Conservation (phyloP, 2,797 vertebrate species). For the Chanos chanos region DNA sequence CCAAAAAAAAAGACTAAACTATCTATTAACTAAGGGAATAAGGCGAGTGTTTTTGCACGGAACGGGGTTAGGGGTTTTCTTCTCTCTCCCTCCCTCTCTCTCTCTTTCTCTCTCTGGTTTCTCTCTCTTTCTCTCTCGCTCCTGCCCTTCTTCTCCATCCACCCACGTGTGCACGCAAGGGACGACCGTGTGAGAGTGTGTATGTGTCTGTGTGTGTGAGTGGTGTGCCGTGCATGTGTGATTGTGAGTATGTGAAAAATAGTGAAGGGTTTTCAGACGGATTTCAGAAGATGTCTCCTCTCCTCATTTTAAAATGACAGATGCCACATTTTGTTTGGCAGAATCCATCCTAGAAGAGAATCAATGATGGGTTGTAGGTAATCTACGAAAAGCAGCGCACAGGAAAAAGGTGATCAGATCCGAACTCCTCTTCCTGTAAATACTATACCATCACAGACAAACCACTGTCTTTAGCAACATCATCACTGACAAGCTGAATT, state of each 20-base stretch:
- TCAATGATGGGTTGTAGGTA: background rate
- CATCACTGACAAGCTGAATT: no score
- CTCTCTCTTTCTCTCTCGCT: conserved; percentile 42
- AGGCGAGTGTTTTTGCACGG: conserved; percentile 58
- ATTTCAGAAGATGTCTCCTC: conserved; percentile 24
- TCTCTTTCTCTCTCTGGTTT: conserved; percentile 44
- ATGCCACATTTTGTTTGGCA: conserved; percentile 19
- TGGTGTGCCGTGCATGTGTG: conserved; percentile 42
- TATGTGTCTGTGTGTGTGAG: conserved; percentile 23
- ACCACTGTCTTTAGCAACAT: no score
- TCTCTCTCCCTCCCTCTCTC: conserved; percentile 55
- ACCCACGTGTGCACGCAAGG: conserved; percentile 68
- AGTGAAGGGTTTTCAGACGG: background rate
- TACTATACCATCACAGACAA: no score
- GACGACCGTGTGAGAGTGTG: conserved; percentile 53
- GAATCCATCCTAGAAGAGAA: conserved; percentile 1
- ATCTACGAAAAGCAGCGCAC: background rate
- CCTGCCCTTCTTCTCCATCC: conserved; percentile 72
- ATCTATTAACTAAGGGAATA: conserved; percentile 60
- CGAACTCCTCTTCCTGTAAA: no score
- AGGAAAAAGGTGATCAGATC: background rate
- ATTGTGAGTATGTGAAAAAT: conserved; percentile 20
- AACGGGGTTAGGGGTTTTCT: conserved; percentile 59
- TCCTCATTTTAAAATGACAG: conserved; percentile 9
- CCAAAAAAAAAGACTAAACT: conserved; percentile 40